A percentile compares a stretch with the other conserved stretches of the same genome.
Evolutionary conservation across 2,113 vertebrate species (phyloP).

Genomic region (Callipepla squamata): DNA sequence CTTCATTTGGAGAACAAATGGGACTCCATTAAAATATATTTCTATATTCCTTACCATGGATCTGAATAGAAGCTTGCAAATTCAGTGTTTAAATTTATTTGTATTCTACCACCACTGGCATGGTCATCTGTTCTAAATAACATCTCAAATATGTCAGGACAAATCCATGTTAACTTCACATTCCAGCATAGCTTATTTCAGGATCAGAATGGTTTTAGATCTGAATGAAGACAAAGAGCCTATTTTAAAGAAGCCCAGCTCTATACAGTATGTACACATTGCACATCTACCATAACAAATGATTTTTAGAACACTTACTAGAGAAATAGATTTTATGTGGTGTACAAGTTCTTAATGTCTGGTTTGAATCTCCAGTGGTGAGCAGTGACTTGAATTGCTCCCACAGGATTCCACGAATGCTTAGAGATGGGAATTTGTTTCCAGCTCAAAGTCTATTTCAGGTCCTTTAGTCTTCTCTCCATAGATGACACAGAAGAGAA

Average conservation of each 20-base stretch:
- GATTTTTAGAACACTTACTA: neutral
- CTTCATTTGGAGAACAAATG: neutral
- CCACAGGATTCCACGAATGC: neutral
- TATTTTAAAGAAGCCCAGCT: neutral
- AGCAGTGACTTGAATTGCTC: neutral
- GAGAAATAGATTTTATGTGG: neutral
- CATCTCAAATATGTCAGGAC: neutral
- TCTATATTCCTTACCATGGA: neutral
- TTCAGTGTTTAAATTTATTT: constrained; percentile 11
- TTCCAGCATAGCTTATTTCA: neutral
- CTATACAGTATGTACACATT: neutral
- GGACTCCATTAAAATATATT: neutral
- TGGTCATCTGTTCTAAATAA: neutral
- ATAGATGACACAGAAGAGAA: neutral
- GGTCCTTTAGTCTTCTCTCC: neutral
- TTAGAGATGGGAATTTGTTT: neutral
- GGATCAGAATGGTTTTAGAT: neutral
- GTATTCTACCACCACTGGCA: neutral
- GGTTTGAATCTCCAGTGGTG: neutral
- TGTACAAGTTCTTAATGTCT: neutral
- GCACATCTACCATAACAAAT: neutral
- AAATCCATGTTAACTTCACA: neutral
- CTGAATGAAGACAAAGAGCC: neutral
- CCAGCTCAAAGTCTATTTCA: neutral
- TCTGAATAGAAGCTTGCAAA: constrained; percentile 25